Evolutionary conservation across 1,140 invertebrate genomes (phyloP).

Genomic region (Pantala flavescens): DNA sequence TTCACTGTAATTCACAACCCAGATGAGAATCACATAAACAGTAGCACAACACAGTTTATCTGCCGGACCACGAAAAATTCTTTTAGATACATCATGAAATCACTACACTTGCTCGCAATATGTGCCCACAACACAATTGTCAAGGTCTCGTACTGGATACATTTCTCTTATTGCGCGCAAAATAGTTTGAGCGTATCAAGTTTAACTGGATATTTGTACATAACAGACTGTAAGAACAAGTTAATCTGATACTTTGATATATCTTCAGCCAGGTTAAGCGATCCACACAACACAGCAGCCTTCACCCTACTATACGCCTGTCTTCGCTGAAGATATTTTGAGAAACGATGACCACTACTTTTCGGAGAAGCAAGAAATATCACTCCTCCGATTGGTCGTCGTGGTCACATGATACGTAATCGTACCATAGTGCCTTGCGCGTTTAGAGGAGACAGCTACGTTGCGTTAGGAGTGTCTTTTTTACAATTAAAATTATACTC

Average conservation of each 20-base stretch:
- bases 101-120: neutral
- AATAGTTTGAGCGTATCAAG: neutral
- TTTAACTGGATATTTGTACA: neutral
- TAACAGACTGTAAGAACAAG: neutral
- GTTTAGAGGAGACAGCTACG: neutral
- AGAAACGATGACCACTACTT: constrained; percentile 9
- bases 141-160: neutral
- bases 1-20: too few species aligned
- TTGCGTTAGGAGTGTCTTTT: neutral
- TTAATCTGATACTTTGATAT: neutral
- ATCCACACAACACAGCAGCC: neutral
- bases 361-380: constrained; percentile 9
- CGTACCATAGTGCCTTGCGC: neutral
- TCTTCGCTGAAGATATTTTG: neutral
- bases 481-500: too few species aligned
- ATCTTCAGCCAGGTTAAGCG: neutral
- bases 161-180: neutral
- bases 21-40: too few species aligned
- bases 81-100: neutral
- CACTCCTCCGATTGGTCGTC: neutral
- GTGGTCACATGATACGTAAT: neutral
- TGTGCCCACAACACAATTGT: constrained; percentile 5
- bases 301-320: neutral
- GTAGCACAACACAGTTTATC: too few species aligned
- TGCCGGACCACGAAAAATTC: neutral